Evolutionary conservation across 2,113 vertebrate species (phyloP).

Genomic region (Apodemus sylvaticus): DNA sequence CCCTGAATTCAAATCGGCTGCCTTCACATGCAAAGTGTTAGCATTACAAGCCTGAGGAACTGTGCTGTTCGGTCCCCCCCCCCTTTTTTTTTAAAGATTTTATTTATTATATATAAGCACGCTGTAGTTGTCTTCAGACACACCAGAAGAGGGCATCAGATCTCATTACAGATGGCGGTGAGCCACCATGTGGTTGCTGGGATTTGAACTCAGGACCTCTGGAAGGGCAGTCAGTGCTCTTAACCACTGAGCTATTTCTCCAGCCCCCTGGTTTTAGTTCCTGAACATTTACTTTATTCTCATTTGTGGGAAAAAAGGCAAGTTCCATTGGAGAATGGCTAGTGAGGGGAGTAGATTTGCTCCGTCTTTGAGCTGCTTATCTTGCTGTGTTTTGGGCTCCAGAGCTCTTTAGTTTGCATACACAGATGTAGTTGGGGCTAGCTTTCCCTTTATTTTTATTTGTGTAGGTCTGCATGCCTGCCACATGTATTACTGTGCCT

Average conservation of each 20-base stretch:
- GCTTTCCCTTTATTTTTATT: not conserved
- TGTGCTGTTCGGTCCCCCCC: too few relatives aligned
- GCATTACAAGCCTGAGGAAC: not conserved
- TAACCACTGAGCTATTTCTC: too few relatives aligned
- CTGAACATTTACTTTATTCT: not conserved
- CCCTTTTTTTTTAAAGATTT: too few relatives aligned
- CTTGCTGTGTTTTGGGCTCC: not conserved
- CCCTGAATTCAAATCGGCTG: not conserved
- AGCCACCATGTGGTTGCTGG: too few relatives aligned
- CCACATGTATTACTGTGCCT: not conserved
- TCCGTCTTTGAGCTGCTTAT: not conserved
- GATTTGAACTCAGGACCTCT: too few relatives aligned
- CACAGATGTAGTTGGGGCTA: not conserved
- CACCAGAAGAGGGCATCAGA: too few relatives aligned
- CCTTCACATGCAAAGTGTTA: too few relatives aligned
- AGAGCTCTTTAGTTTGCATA: not conserved
- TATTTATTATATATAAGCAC: too few relatives aligned
- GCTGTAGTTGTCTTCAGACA: too few relatives aligned
- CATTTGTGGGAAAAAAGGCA: slow-evolving; percentile 28
- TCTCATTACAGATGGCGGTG: too few relatives aligned
- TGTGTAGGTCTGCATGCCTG: not conserved
- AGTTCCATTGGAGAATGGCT: slow-evolving; percentile 16
- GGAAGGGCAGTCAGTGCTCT: too few relatives aligned
- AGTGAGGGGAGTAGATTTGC: not conserved
- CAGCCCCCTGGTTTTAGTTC: not conserved